Percentiles rank a stretch among this genome's conserved stretches.
Evolutionary conservation across 2,113 vertebrate genomes (phyloP).

Genomic region (Illadopsis cleaveri): DNA sequence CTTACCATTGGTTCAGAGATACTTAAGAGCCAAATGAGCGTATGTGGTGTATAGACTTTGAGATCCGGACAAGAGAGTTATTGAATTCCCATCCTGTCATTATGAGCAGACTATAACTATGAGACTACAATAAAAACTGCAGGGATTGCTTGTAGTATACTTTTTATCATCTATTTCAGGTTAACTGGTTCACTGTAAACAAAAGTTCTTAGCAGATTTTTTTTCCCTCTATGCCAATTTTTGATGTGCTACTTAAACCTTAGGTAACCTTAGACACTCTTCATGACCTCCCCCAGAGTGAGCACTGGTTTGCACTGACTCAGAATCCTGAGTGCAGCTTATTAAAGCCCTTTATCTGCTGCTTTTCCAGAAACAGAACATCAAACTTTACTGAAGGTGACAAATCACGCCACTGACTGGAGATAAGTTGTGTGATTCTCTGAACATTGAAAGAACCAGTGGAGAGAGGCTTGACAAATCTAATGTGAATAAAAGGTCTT

Average conservation of each 20-base stretch:
- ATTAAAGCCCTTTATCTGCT: constrained; percentile 4
- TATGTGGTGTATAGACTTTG: background rate
- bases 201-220: background rate
- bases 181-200: background rate
- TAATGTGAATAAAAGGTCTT: background rate
- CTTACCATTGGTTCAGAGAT: background rate
- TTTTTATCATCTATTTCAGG: background rate
- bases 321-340: background rate
- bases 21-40: accelerated
- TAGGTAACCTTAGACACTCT: background rate
- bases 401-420: background rate
- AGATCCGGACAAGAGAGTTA: background rate
- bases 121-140: background rate
- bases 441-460: background rate
- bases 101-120: background rate
- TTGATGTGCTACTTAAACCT: background rate
- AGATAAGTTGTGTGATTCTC: background rate
- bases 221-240: background rate
- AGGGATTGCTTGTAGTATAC: background rate
- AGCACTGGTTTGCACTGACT: background rate
- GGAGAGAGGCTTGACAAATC: background rate
- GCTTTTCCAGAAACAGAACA: background rate
- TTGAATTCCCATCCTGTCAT: background rate
- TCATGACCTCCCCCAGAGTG: background rate
- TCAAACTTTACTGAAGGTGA: background rate